Evolutionary conservation across 2,797 vertebrate species (phyloP).

Genomic region (Eurystomus glaucurus): DNA sequence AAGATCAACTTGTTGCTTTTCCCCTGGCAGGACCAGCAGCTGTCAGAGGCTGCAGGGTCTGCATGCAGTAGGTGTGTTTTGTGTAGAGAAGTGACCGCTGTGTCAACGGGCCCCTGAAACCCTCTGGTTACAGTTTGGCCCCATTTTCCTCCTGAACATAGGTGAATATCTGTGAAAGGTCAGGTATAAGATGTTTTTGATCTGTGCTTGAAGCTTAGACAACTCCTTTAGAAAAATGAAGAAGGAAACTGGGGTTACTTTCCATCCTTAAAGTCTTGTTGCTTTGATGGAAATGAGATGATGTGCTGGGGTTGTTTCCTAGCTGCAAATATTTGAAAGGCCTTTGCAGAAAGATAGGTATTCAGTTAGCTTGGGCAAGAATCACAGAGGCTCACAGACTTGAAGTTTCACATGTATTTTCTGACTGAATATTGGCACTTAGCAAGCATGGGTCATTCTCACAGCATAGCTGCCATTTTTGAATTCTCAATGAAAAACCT

Average conservation of each 20-base stretch:
- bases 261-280: background rate
- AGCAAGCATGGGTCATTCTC: background rate
- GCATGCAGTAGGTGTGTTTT: accelerated
- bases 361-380: background rate
- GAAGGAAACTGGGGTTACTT: background rate
- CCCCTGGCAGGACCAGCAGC: accelerated
- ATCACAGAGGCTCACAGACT: background rate
- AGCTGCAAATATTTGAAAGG: background rate
- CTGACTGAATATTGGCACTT: background rate
- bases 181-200: background rate
- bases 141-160: background rate
- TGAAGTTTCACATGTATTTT: accelerated
- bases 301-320: background rate
- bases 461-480: background rate
- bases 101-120: background rate
- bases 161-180: background rate
- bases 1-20: background rate
- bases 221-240: background rate
- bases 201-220: background rate
- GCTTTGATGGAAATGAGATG: background rate
- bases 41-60: background rate
- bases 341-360: background rate
- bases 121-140: background rate
- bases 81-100: accelerated
- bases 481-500: background rate